Conservation (phyloP, 2,113 vertebrate species). For the Cnemophilus loriae region DNA sequence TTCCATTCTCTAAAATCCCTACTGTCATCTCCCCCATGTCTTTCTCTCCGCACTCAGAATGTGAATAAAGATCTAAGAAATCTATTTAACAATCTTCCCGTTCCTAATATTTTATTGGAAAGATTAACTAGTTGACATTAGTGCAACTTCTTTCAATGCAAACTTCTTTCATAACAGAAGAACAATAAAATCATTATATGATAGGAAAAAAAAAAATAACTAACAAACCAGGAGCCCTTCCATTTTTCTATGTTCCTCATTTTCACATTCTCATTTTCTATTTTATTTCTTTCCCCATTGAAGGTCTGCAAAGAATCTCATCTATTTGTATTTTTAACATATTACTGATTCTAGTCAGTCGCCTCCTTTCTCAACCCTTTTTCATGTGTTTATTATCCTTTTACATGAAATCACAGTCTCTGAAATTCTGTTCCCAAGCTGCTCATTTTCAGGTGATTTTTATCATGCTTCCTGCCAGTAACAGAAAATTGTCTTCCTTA, state of each 20-base stretch:
- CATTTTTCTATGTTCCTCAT: background rate
- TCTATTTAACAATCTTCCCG: background rate
- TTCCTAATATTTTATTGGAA: background rate
- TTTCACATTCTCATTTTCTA: background rate
- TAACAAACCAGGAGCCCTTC: background rate
- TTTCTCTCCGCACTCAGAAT: background rate
- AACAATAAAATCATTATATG: background rate
- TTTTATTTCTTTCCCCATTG: background rate
- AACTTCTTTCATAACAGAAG: background rate
- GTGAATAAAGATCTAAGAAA: background rate
- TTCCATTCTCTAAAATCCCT: background rate
- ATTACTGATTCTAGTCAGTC: background rate
- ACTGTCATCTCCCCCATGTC: background rate
- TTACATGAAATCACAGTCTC: background rate
- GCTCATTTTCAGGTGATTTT: slow-evolving; percentile 8
- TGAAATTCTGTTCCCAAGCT: background rate
- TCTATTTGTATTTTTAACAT: background rate
- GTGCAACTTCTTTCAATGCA: background rate
- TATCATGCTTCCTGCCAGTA: background rate
- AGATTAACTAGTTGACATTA: background rate
- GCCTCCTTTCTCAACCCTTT: background rate
- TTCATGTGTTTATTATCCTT: slow-evolving; percentile 8
- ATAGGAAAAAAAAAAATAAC: background rate
- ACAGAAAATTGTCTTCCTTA: slow-evolving; percentile 16
- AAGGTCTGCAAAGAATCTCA: background rate